Evolutionary conservation across 2,888 invertebrate genomes (phyloP), one percentile per base, ranked within the genome.

Genomic region (Cheilosia impressa): DNA sequence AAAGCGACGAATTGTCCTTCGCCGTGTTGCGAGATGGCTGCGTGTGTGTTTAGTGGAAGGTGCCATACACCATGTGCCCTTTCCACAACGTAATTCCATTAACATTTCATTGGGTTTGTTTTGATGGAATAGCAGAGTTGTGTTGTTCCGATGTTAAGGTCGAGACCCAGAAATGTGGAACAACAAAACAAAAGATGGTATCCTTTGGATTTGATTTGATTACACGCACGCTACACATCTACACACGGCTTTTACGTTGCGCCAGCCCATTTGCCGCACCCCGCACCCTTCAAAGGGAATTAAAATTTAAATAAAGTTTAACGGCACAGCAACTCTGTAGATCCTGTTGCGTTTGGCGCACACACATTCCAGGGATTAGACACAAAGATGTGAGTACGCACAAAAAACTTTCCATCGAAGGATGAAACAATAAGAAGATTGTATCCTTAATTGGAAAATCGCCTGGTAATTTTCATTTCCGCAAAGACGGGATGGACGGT

Each of bases 261-360:
- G 17, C n/a, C 17, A 45, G 34, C 17, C 27, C 31, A 19, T 38
- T 17, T 31, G 17, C 19, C 68, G 38, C 4, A 10, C 43, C 22
- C 65, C 68, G 38, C 38, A 7, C 50, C 27, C 65, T 77, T 72
- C 24, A 63, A 66, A 81, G 68, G 72, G 76, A 85, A 85, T 85
- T 81, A 77, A 85, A 81, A 85, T 85, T 85, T 85, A 85, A 85
- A 81, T 85, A 81, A 85, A 85, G 85, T 85, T 85, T 85, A 81
- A 77, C 76, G 62, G 76, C 62, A 60, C 53, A 80, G 43, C 47
- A 34, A 47, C 24, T 50, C 69, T 47, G 15, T 38, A 34, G 22
- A 72, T 80, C 76, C 85, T 79, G 65, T 72, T 79, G 81, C 72
- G 72, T 47, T 62, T 27, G 43, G 31, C 58, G 24, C 19, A 53